A percentile compares a stretch with the other conserved stretches of the same genome.
Conservation (phyloP, 2,797 vertebrate species). For the Loris lydekkerianus region DNA sequence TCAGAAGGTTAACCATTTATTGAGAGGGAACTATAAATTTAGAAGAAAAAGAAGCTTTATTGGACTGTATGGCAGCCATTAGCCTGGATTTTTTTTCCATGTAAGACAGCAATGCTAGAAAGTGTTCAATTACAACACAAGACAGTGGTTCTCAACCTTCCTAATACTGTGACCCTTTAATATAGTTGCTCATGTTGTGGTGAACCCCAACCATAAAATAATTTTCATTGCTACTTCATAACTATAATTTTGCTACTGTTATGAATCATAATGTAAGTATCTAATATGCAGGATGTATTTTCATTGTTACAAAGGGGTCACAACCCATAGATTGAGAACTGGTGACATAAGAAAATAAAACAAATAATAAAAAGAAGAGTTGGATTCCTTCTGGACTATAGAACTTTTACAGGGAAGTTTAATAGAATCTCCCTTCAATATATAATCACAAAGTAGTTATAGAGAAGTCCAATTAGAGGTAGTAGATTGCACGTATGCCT, state of each 20-base stretch:
- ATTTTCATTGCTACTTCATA: too few relatives aligned
- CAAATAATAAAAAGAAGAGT: background rate
- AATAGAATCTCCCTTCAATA: background rate
- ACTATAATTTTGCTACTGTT: too few relatives aligned
- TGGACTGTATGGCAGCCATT: background rate
- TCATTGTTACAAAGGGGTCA: too few relatives aligned
- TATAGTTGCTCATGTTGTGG: too few relatives aligned
- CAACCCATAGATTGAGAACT: too few relatives aligned
- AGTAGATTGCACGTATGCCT: background rate
- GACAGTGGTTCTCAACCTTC: background rate
- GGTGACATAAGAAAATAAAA: background rate
- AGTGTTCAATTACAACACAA: background rate
- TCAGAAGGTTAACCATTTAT: background rate
- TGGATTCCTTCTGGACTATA: background rate
- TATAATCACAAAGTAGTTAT: background rate
- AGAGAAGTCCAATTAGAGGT: background rate
- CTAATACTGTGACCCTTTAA: too few relatives aligned
- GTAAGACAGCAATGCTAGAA: background rate
- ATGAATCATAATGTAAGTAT: too few relatives aligned
- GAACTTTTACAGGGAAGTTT: background rate
- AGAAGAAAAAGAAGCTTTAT: background rate
- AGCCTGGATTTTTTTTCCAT: background rate
- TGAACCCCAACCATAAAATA: too few relatives aligned
- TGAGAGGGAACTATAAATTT: background rate
- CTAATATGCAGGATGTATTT: too few relatives aligned